These are phyloP conservation scores for Pseudococcus viburni DNA, from an alignment of 2,888 invertebrate genomes.

Conservation along the genomic window DNA sequence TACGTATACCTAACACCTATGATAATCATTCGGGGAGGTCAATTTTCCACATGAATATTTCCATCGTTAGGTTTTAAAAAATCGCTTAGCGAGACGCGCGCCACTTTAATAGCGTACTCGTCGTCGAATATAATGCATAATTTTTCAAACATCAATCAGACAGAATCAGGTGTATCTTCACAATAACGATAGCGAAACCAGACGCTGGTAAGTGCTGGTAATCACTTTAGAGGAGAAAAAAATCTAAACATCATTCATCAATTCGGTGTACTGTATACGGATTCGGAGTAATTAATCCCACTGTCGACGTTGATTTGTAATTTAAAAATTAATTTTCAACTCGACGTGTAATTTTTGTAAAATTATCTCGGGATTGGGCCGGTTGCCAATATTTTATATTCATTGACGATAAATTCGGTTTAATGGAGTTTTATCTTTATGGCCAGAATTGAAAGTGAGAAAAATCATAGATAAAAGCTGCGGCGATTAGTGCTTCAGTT, in stretches of 20 bases:
- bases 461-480: too few relatives aligned
- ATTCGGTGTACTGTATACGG: not conserved
- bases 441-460: too few relatives aligned
- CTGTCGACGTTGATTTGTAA: not conserved
- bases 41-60: conserved; percentile 4
- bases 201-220: not conserved
- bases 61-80: not conserved
- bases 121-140: conserved; percentile 6
- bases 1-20: not conserved
- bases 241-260: conserved; percentile 28
- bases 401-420: not conserved
- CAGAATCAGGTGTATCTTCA: not conserved
- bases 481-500: too few relatives aligned
- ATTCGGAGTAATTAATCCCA: not conserved
- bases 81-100: not conserved
- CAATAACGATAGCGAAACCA: not conserved
- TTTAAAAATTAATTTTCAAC: conserved; percentile 41
- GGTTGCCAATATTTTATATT: not conserved
- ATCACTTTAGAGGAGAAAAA: not conserved
- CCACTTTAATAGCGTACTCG: not conserved
- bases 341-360: not conserved
- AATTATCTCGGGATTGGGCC: not conserved
- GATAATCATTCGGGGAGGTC: not conserved
- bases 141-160: conserved; percentile 22
- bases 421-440: too few relatives aligned